phyloP scores from a whole-genome alignment of 2,888 invertebrate species.

The Brachyopa scutellaris region DNA sequence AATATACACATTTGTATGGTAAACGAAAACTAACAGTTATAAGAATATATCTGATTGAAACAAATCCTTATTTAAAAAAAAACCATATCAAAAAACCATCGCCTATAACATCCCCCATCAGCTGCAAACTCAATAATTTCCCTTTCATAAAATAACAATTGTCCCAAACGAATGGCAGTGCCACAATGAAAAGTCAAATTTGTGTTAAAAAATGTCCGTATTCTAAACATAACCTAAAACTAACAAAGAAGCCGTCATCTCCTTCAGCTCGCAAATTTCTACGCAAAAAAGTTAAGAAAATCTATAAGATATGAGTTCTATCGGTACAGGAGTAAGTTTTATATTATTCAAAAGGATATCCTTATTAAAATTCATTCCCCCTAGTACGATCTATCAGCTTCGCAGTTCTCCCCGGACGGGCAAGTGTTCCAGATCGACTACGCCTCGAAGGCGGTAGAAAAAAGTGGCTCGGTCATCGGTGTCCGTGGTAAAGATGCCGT shows the following conservation, averaged over 20 bases:
- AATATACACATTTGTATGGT: no score
- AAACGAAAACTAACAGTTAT: no score
- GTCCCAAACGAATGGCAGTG: no score
- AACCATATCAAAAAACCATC: no score
- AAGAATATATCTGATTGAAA: no score
- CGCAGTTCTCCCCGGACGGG: slow-evolving; percentile 99
- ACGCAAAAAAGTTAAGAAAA: slow-evolving; percentile 21
- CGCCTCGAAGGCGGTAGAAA: slow-evolving; percentile 99
- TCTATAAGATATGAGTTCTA: slow-evolving; percentile 91
- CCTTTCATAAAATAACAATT: no score
- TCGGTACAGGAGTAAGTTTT: slow-evolving; percentile 94
- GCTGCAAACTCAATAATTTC: no score
- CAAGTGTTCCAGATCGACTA: slow-evolving; percentile 99
- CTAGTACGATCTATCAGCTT: slow-evolving; percentile 99
- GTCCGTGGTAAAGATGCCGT: slow-evolving; percentile 97
- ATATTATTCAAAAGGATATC: neutral
- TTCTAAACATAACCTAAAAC: slow-evolving; percentile 74
- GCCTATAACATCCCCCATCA: no score
- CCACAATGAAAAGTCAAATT: slow-evolving; percentile 76
- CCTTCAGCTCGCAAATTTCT: slow-evolving; percentile 30
- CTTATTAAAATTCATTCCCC: slow-evolving; percentile 76
- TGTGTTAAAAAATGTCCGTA: slow-evolving; percentile 65
- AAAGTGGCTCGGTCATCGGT: slow-evolving; percentile 97
- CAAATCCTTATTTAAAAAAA: no score
- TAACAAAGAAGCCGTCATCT: slow-evolving; percentile 52